A percentile compares a stretch with the other conserved stretches of the same genome.
phyloP scores from a whole-genome alignment of 2,113 vertebrate species.

The Chlamydotis undulata region DNA sequence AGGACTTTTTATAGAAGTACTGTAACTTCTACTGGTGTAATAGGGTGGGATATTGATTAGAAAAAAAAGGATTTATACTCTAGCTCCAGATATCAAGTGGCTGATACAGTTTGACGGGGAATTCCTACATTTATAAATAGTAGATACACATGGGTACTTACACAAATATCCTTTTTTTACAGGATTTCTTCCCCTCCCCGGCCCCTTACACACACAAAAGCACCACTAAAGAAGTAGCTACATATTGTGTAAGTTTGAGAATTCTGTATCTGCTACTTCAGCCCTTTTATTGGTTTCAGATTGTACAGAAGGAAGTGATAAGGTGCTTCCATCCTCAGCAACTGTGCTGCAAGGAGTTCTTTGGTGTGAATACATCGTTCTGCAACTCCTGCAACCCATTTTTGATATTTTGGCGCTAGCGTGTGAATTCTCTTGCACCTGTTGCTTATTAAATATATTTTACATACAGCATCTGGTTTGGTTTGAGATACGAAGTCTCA shows the following conservation, averaged over 20 bases:
- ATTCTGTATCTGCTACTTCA: background rate
- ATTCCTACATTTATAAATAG: background rate
- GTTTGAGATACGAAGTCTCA: background rate
- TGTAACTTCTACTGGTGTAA: background rate
- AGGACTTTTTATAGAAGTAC: background rate
- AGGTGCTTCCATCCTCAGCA: background rate
- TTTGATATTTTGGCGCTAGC: background rate
- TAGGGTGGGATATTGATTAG: background rate
- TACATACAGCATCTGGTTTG: background rate
- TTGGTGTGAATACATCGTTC: background rate
- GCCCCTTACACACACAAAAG: too few species aligned
- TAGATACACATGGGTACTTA: background rate
- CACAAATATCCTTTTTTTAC: background rate
- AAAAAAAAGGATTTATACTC: background rate
- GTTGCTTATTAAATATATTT: background rate
- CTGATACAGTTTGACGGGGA: background rate
- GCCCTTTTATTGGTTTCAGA: background rate
- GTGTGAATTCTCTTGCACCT: background rate
- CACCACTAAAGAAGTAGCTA: background rate
- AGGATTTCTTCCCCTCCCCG: rapidly evolving
- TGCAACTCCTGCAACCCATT: background rate
- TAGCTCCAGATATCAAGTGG: background rate
- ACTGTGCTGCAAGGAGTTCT: background rate
- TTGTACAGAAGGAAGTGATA: background rate
- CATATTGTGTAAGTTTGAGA: background rate